Evolutionary conservation across 2,797 vertebrate genomes (phyloP).

Genomic region (Hirundo rustica): DNA sequence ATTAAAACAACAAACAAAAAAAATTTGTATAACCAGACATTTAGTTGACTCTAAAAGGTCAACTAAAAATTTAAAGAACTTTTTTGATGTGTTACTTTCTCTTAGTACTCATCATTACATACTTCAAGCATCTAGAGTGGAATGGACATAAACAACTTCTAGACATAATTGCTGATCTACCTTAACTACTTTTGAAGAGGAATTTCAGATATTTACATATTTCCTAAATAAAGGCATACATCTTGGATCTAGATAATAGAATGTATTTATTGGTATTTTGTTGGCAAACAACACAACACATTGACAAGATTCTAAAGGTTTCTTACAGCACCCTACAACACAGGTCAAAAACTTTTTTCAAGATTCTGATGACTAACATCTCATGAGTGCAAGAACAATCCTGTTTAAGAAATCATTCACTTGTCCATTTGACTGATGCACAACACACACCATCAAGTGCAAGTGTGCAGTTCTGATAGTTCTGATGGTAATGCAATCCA

Average conservation of each 20-base stretch:
- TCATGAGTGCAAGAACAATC: background rate
- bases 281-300: fast-evolving
- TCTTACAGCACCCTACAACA: background rate
- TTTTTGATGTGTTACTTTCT: background rate
- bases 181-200: background rate
- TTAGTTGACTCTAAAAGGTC: background rate
- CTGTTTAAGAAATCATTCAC: background rate
- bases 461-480: background rate
- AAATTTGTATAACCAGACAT: too few relatives aligned
- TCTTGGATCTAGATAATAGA: background rate
- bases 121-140: background rate
- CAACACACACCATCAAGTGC: background rate
- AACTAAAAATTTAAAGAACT: background rate
- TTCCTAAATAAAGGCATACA: background rate
- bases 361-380: background rate
- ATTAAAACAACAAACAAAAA: background rate
- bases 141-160: background rate
- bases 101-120: background rate
- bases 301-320: background rate
- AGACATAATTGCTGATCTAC: background rate
- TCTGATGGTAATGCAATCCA: background rate
- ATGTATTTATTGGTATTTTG: background rate
- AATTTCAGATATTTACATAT: background rate
- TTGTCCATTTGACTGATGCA: background rate
- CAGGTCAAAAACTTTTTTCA: background rate